Conservation (phyloP, 1,140 invertebrate species). For the Oedothorax gibbosus region DNA sequence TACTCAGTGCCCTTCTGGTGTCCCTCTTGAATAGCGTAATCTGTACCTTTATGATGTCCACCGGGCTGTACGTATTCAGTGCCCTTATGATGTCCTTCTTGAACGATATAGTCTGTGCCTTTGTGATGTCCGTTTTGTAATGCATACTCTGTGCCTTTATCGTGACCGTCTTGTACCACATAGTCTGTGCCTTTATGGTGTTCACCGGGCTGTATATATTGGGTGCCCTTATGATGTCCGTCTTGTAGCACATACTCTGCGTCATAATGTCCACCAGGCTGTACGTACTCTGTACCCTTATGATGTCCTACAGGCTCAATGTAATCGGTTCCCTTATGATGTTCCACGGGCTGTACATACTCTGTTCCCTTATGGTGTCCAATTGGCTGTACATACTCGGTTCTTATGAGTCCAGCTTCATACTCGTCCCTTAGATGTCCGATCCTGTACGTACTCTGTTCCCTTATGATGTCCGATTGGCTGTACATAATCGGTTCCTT, state of each 20-base stretch:
- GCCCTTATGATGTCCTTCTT: background rate
- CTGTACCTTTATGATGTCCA: background rate
- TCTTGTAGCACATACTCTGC: background rate
- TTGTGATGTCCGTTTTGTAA: constrained; percentile 12
- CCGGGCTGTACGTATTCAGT: background rate
- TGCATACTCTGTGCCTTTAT: constrained; percentile 14
- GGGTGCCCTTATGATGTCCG: background rate
- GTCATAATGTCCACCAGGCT: background rate
- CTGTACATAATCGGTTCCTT: background rate
- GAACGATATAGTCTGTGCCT: background rate
- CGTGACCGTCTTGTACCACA: background rate
- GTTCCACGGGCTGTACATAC: background rate
- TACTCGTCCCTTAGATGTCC: constrained; percentile 25
- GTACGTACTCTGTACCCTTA: constrained; percentile 10
- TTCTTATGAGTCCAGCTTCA: no score
- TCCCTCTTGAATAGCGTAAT: background rate
- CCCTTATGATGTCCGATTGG: constrained; percentile 30
- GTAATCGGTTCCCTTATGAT: background rate
- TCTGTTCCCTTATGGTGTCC: constrained; percentile 6
- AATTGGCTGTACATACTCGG: background rate
- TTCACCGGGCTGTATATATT: background rate
- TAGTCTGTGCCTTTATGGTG: constrained; percentile 6
- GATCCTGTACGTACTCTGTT: background rate
- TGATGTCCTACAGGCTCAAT: constrained; percentile 4
- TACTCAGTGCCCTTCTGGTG: constrained; percentile 34